Evolutionary conservation across 2,797 vertebrate genomes (phyloP).

Genomic region (Acanthopagrus latus): DNA sequence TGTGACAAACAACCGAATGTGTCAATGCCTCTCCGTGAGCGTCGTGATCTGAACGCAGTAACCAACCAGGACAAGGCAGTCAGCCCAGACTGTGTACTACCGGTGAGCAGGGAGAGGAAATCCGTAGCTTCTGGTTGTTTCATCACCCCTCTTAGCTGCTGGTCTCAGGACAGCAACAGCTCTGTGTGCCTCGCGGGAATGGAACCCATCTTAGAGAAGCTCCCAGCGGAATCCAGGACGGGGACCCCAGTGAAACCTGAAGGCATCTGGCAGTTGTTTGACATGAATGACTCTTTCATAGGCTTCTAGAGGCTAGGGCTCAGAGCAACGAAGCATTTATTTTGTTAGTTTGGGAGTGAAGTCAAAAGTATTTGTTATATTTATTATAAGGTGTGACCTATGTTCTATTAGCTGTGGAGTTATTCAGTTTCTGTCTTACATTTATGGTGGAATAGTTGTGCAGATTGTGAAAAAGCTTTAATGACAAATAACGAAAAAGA

Average conservation of each 20-base stretch:
- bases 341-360: conserved; percentile 6
- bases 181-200: conserved; percentile 47
- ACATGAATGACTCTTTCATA: conserved; percentile 71
- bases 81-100: conserved; percentile 7
- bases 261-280: conserved; percentile 83
- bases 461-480: background rate
- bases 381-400: background rate
- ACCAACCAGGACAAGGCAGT: background rate
- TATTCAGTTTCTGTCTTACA: conserved; percentile 10
- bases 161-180: conserved; percentile 79
- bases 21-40: conserved; percentile 13
- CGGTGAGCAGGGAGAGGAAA: background rate
- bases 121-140: conserved; percentile 30
- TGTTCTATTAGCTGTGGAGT: conserved; percentile 24
- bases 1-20: conserved; percentile 38
- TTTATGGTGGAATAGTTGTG: background rate
- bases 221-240: conserved; percentile 41
- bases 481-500: conserved; percentile 4
- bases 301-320: conserved; percentile 34
- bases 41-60: background rate
- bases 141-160: conserved; percentile 74
- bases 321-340: background rate
- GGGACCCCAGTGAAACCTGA: conserved; percentile 40
- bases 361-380: background rate
- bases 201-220: conserved; percentile 74